Base-by-base conservation (phyloP, 2,888 invertebrate genomes). In the Synergus japonicus region DNA sequence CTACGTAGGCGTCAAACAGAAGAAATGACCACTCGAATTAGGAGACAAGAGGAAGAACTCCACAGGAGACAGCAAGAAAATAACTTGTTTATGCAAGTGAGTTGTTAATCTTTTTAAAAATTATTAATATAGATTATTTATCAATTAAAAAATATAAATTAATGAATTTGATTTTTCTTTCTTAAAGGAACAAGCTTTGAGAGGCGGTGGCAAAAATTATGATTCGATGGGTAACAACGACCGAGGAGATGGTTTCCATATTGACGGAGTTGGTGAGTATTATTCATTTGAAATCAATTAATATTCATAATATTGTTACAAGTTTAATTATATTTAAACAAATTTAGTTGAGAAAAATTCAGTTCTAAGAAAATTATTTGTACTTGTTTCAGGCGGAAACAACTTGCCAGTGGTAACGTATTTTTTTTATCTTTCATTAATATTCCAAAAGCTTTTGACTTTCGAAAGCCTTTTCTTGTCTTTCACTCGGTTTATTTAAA, bases 31-130 rank as follows among this genome's bases (percentile, higher is more conserved):
- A 93, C 94, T 87, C 94, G 97, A 84, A 97, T 97, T 94, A 94
- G 95, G 81, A 94, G 95, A 77, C 97, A 97, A 92, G 97, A 97
- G 90, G 97, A 97, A 91, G 97, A 97, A 91, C 93, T 97, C 91
- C 95, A 97, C 77, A 95, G 97, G 85, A 94, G 97, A 22, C 97
- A 97, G 90, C 96, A 97, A 92, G 97, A 97, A 93, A 97, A 97
- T 92, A 96, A 95, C 85, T 93, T 97, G 82, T 97, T 97, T 87
- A 96, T 97, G 94, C 97, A 97, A 94, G 96, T 95, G 82, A 58
- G 54, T 73, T 29, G 0, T 29, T 29, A 4, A 29, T 46, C 12
- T 22, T 22, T 0, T 29, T 2, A 63, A 58, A 8, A n/a, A 58
- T 9, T 58, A 18, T 18, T 58, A 1, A 13, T 2, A 15, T 49